Percentiles rank a stretch among this genome's conserved stretches.
Evolutionary conservation across 2,797 vertebrate genomes (phyloP).

Genomic region (Lerista edwardsae): DNA sequence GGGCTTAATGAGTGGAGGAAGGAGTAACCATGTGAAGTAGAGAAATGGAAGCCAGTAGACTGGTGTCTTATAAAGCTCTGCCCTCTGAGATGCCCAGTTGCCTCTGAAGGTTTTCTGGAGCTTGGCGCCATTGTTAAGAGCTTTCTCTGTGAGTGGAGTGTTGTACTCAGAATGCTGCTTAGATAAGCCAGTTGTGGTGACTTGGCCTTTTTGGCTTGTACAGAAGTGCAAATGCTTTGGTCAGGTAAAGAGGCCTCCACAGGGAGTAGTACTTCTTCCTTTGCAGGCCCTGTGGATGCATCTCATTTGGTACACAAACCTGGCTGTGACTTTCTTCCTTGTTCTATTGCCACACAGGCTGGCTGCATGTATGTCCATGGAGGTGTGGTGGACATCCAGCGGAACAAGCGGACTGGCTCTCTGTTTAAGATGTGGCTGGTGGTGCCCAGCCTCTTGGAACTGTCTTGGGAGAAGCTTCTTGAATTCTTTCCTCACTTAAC

Average conservation of each 20-base stretch:
- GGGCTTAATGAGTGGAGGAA: neutral
- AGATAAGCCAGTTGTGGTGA: neutral
- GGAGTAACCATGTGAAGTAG: neutral
- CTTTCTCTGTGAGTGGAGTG: no score
- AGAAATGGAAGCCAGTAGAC: neutral
- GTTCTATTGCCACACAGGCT: constrained; percentile 76
- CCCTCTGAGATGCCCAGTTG: no score
- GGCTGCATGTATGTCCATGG: constrained; percentile 99
- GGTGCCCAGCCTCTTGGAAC: constrained; percentile 95
- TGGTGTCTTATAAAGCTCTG: neutral
- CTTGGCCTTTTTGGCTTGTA: neutral
- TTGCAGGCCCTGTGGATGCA: neutral
- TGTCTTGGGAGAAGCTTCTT: constrained; percentile 95
- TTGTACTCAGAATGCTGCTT: no score
- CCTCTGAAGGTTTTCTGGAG: neutral
- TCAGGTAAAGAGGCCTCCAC: no score
- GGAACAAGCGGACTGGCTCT: constrained; percentile 97
- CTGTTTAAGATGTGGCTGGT: constrained; percentile 98
- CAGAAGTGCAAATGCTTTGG: no score
- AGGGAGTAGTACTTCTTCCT: neutral
- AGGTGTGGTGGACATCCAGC: constrained; percentile 96
- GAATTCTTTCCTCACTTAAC: constrained; percentile 88
- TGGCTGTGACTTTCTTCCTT: constrained; percentile 4
- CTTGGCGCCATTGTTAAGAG: no score
- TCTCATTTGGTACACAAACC: neutral